These are phyloP conservation scores for Centruroides sculpturatus DNA, from an alignment of 1,140 invertebrate species.

Conservation along the genomic window DNA sequence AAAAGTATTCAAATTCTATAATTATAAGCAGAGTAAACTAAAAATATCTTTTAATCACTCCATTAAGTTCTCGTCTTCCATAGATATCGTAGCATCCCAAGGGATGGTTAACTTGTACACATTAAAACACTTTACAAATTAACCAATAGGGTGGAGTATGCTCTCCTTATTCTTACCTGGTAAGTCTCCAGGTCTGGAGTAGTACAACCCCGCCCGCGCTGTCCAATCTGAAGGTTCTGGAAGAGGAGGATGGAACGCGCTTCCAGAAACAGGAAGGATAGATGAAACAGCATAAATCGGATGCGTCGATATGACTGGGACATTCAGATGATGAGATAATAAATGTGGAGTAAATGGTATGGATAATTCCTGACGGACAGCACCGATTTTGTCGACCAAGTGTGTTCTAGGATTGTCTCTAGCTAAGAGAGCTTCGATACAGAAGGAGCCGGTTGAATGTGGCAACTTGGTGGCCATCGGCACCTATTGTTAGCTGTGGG, in stretches of 20 bases:
- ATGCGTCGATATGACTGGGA: background rate
- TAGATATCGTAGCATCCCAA: too few species aligned
- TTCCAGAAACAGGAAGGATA: background rate
- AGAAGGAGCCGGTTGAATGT: background rate
- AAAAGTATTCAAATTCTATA: too few species aligned
- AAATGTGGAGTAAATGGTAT: background rate
- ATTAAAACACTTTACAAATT: too few species aligned
- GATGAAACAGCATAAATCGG: background rate
- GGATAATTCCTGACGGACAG: background rate
- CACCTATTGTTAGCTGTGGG: too few species aligned
- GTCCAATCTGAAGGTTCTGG: background rate
- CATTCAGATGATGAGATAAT: background rate
- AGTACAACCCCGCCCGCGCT: background rate
- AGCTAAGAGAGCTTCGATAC: background rate
- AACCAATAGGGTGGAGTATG: too few species aligned
- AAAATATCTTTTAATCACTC: too few species aligned
- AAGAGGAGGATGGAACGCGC: background rate
- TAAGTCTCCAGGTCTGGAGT: background rate
- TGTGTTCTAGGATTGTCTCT: background rate
- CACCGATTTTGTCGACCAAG: background rate
- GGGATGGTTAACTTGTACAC: too few species aligned
- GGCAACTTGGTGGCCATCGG: too few species aligned
- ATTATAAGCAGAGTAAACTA: too few species aligned
- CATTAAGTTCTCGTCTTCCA: too few species aligned
- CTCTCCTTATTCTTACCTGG: background rate